These are phyloP conservation scores for Hypotaenidia okinawae DNA, from an alignment of 2,797 vertebrate species.

Conservation along the genomic window DNA sequence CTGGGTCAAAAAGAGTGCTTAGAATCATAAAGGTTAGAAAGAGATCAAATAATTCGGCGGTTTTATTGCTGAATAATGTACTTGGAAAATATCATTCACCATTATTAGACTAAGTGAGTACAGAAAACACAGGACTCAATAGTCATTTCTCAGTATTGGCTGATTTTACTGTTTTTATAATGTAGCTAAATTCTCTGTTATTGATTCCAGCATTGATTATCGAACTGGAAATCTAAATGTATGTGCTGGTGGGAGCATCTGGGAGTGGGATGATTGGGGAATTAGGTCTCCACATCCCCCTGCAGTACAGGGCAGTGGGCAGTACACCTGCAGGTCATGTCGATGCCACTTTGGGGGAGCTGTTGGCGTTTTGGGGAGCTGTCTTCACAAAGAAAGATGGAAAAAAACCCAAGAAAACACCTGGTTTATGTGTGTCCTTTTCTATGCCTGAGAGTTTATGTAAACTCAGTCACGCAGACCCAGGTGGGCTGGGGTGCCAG, in stretches of 20 bases:
- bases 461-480: neutral
- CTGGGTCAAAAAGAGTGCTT: constrained; percentile 65
- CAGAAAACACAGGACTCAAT: constrained; percentile 64
- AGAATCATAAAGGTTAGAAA: constrained; percentile 67
- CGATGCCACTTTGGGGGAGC: neutral
- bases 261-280: neutral
- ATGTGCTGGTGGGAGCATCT: constrained; percentile 1
- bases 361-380: neutral
- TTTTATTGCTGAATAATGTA: constrained; percentile 76
- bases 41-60: constrained; percentile 67
- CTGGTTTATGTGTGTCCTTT: neutral
- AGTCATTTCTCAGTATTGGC: constrained; percentile 75
- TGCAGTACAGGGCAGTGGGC: neutral
- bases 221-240: constrained; percentile 67
- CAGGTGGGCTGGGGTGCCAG: neutral
- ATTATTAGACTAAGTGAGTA: constrained; percentile 71
- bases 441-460: neutral
- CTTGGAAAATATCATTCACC: constrained; percentile 67
- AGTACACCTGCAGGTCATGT: neutral
- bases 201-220: constrained; percentile 72
- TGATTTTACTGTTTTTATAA: constrained; percentile 66
- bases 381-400: neutral
- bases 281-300: neutral
- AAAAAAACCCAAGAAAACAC: neutral
- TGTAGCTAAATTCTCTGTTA: constrained; percentile 73